Evolutionary conservation across 2,113 vertebrate species (phyloP).

Genomic region (Thunnus maccoyii): DNA sequence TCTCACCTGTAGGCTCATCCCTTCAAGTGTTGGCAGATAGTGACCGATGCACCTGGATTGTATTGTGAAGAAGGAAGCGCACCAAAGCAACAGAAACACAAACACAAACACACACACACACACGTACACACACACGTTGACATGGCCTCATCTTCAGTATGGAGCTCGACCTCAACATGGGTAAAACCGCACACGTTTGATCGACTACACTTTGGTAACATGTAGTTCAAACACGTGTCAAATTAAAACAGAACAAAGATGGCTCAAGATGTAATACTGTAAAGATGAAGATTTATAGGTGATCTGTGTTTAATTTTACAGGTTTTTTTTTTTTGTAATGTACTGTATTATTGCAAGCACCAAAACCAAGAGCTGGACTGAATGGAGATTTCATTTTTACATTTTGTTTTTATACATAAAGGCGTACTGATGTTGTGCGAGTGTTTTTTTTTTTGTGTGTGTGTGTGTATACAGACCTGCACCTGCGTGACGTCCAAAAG

Average conservation of each 20-base stretch:
- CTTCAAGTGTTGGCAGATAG: constrained; percentile 92
- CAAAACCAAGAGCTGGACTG: constrained; percentile 62
- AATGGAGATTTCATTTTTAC: constrained; percentile 49
- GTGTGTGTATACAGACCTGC: constrained; percentile 38
- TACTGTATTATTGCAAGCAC: constrained; percentile 55
- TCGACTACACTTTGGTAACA: constrained; percentile 13
- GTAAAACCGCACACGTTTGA: constrained; percentile 5
- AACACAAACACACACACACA: background rate
- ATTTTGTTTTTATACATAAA: constrained; percentile 57
- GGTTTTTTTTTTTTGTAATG: constrained; percentile 26
- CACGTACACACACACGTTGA: background rate
- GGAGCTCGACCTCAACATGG: background rate
- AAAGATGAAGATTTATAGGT: constrained; percentile 18
- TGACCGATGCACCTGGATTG: constrained; percentile 93
- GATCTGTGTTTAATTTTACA: constrained; percentile 29
- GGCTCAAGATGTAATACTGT: constrained; percentile 14
- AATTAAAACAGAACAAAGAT: constrained; percentile 24
- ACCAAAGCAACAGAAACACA: constrained; percentile 1
- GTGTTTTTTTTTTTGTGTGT: constrained; percentile 9
- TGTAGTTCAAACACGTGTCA: constrained; percentile 20
- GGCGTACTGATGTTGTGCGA: constrained; percentile 5
- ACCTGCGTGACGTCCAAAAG: constrained; percentile 30
- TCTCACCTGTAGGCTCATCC: constrained; percentile 86
- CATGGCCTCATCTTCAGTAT: background rate
- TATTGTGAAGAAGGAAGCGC: constrained; percentile 83